Percentiles rank a stretch among this genome's conserved stretches.
phyloP scores from a whole-genome alignment of 92 coral and sea anemone species.

The Bergia sp. region DNA sequence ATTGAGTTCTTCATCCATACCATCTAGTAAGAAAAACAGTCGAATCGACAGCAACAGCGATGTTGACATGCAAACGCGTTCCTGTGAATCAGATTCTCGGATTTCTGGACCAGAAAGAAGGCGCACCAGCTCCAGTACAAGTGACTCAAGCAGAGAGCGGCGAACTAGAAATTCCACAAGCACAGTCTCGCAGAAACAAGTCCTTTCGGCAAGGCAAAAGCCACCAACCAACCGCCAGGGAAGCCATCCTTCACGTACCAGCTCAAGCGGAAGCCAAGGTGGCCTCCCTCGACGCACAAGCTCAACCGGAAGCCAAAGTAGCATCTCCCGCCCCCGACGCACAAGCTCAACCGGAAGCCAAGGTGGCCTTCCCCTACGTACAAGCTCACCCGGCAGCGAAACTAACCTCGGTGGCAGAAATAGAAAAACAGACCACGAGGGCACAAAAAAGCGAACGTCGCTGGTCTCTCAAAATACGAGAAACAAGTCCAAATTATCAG shows the following conservation, averaged over 20 bases:
- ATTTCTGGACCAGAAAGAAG: background rate
- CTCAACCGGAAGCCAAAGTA: constrained; percentile 5
- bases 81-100: background rate
- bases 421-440: background rate
- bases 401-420: background rate
- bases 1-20: background rate
- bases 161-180: background rate
- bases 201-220: background rate
- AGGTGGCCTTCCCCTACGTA: background rate
- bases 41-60: background rate
- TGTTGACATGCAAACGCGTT: background rate
- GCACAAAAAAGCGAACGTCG: background rate
- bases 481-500: background rate
- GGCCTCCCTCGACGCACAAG: background rate
- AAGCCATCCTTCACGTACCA: background rate
- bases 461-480: constrained; percentile 1
- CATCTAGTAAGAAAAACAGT: background rate
- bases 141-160: constrained; percentile 22
- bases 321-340: background rate
- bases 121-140: constrained; percentile 39
- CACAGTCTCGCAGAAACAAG: background rate
- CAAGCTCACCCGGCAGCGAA: constrained; percentile 43
- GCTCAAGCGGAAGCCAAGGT: constrained; percentile 9
- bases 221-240: background rate
- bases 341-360: background rate